A percentile compares a stretch with the other conserved stretches of the same genome.
Evolutionary conservation across 92 coral and sea anemone species (phyloP).

Genomic region (Palythoa grandiflora): DNA sequence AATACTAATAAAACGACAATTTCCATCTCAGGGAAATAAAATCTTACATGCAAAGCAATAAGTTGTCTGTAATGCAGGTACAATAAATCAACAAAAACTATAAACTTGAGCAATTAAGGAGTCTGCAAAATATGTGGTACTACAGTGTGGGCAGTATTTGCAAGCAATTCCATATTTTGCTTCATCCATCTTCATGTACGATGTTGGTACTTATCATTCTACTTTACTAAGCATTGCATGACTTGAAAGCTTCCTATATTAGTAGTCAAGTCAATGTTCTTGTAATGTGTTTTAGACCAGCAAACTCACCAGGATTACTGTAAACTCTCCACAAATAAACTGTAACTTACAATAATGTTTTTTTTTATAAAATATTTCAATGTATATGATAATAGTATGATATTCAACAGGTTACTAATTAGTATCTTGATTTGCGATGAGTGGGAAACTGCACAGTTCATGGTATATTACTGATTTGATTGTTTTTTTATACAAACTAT

Average conservation of each 20-base stretch:
- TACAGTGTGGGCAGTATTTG: constrained; percentile 6
- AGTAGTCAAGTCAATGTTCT: constrained; percentile 19
- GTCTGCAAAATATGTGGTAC: not conserved
- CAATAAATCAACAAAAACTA: not conserved
- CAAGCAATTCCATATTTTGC: constrained; percentile 10
- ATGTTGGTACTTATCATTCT: not conserved
- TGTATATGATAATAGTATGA: not conserved
- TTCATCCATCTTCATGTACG: constrained; percentile 7
- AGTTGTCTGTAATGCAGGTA: constrained; percentile 11
- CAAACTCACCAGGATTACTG: constrained; percentile 15
- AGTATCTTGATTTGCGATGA: not conserved
- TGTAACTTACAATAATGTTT: not conserved
- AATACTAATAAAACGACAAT: not conserved
- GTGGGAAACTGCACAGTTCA: constrained; percentile 14
- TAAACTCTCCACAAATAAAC: not conserved
- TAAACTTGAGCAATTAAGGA: not conserved
- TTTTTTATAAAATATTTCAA: not conserved
- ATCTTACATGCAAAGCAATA: constrained; percentile 1
- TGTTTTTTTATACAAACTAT: not conserved
- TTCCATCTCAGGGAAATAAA: no score
- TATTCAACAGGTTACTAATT: constrained; percentile 12
- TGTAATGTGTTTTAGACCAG: constrained; percentile 6
- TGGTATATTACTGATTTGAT: constrained; percentile 4
- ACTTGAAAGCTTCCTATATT: not conserved
- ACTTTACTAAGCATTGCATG: not conserved